Evolutionary conservation across 2,888 invertebrate species (phyloP).

Genomic region (Xanthorhoe spadicearia): DNA sequence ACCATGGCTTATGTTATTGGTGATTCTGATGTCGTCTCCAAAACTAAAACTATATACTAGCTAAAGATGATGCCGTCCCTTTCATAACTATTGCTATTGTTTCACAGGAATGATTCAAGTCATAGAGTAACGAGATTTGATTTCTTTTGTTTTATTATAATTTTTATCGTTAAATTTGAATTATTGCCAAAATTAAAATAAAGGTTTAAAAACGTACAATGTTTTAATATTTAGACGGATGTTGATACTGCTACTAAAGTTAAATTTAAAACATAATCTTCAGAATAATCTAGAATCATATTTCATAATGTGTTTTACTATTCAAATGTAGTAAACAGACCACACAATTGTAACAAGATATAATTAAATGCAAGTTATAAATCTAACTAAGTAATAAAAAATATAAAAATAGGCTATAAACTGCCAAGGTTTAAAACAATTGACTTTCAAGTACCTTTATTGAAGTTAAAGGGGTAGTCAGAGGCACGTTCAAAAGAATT

Average conservation of each 20-base stretch:
- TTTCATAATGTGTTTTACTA: constrained; percentile 12
- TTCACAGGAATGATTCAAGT: constrained; percentile 23
- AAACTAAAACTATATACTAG: too few relatives aligned
- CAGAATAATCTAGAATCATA: constrained; percentile 21
- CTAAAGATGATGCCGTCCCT: too few relatives aligned
- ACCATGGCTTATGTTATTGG: too few relatives aligned
- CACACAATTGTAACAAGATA: constrained; percentile 5
- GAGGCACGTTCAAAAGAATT: neutral
- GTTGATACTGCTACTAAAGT: neutral
- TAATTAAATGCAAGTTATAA: constrained; percentile 8
- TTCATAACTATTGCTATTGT: too few relatives aligned
- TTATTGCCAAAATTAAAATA: constrained; percentile 30
- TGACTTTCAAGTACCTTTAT: too few relatives aligned
- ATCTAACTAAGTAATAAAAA: neutral
- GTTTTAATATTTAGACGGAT: neutral
- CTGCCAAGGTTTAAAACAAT: too few relatives aligned
- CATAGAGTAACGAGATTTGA: constrained; percentile 18
- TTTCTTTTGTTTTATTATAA: constrained; percentile 26
- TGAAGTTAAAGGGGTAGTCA: too few relatives aligned
- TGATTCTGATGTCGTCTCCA: too few relatives aligned
- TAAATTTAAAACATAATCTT: constrained; percentile 6
- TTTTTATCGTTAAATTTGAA: constrained; percentile 29
- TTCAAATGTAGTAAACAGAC: constrained; percentile 1
- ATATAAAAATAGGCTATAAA: too few relatives aligned
- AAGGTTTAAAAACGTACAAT: constrained; percentile 13